Conservation (phyloP, 1,140 invertebrate genomes). For the Drosophila melanogaster region Release_6_plus_ISO1_MT NT_033779.5:4735501-4736000, state of each 20-base stretch:
- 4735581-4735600: conserved; percentile 10
- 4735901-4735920: conserved; percentile 73
- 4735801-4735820: no score
- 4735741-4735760: conserved; percentile 79
- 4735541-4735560: conserved; percentile 36
- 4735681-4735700: conserved; percentile 84
- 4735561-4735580: conserved; percentile 5
- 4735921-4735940: conserved; percentile 81
- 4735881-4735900: conserved; percentile 80
- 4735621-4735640: conserved; percentile 24
- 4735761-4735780: conserved; percentile 68
- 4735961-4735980: conserved; percentile 42
- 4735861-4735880: conserved; percentile 75
- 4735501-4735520: conserved; percentile 19
- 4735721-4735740: conserved; percentile 81
- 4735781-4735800: neutral
- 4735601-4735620: neutral
- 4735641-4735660: conserved; percentile 72
- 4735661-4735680: conserved; percentile 69
- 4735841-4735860: conserved; percentile 79
- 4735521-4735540: conserved; percentile 43
- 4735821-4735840: no score
- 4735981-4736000: conserved; percentile 84
- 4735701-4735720: conserved; percentile 84
- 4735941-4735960: conserved; percentile 79